phyloP scores from a whole-genome alignment of 2,797 vertebrate species.

The Hapalemur alaotrensis region DNA sequence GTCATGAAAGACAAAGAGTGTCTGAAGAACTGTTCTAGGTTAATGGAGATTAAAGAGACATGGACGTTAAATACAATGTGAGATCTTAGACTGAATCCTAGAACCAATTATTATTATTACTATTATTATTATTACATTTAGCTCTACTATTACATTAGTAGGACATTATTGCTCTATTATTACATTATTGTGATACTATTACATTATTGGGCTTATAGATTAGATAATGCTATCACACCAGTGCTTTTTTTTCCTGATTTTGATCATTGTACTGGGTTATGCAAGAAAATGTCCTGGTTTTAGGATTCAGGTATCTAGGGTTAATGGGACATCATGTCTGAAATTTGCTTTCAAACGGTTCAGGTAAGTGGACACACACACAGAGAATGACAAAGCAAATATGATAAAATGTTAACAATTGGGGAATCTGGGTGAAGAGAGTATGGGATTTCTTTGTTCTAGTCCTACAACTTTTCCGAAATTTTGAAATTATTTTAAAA shows the following conservation, averaged over 20 bases:
- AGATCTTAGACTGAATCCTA: not conserved
- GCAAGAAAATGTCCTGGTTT: not conserved
- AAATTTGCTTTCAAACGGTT: not conserved
- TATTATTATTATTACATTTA: accelerated
- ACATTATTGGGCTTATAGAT: not conserved
- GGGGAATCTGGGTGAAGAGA: not conserved
- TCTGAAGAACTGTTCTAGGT: too few species aligned
- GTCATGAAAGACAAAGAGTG: not conserved
- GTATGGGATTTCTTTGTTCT: not conserved
- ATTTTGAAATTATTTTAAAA: not conserved
- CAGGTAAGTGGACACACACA: not conserved
- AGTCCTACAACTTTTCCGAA: not conserved
- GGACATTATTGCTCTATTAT: too few species aligned
- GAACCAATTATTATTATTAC: not conserved
- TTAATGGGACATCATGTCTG: not conserved
- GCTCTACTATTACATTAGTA: not conserved
- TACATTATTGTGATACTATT: not conserved
- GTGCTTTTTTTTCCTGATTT: not conserved
- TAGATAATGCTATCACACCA: accelerated
- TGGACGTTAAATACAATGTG: accelerated
- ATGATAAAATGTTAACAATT: accelerated
- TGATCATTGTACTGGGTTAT: not conserved
- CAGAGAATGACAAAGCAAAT: not conserved
- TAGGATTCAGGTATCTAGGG: not conserved
- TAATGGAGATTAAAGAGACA: not conserved